Conservation (phyloP, 2,888 invertebrate species). For the Tryphoninae sp. region DNA sequence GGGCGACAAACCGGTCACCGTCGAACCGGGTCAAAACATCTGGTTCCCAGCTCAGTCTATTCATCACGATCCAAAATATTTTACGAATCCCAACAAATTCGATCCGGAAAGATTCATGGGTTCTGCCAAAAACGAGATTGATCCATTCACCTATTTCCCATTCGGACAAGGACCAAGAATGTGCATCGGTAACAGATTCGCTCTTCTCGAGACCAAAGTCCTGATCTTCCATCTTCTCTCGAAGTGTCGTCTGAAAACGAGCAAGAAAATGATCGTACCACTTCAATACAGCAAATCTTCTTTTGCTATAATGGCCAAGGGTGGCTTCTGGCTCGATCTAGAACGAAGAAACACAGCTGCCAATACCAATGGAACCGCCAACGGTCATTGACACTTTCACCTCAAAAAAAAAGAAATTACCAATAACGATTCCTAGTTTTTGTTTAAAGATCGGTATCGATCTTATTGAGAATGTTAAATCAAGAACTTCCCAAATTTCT, state of each 20-base stretch:
- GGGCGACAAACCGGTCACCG: slow-evolving; percentile 68
- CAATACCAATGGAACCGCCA: neutral
- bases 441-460: too few relatives aligned
- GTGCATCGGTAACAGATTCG: slow-evolving; percentile 80
- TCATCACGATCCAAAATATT: slow-evolving; percentile 77
- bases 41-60: slow-evolving; percentile 73
- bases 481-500: too few relatives aligned
- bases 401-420: too few relatives aligned
- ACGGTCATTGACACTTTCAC: too few relatives aligned
- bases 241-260: slow-evolving; percentile 70
- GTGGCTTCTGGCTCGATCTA: slow-evolving; percentile 70
- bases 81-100: slow-evolving; percentile 77
- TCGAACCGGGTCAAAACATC: slow-evolving; percentile 74
- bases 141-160: slow-evolving; percentile 65
- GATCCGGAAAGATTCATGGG: slow-evolving; percentile 79
- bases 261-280: slow-evolving; percentile 80
- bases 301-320: slow-evolving; percentile 59
- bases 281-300: slow-evolving; percentile 68
- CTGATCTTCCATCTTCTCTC: slow-evolving; percentile 68
- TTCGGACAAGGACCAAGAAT: slow-evolving; percentile 74
- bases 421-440: too few relatives aligned
- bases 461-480: too few relatives aligned
- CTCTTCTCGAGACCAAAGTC: slow-evolving; percentile 73
- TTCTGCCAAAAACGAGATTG: neutral
- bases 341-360: slow-evolving; percentile 22